Evolutionary conservation across 2,888 invertebrate genomes (phyloP).

Genomic region (Monochamus alternatus): DNA sequence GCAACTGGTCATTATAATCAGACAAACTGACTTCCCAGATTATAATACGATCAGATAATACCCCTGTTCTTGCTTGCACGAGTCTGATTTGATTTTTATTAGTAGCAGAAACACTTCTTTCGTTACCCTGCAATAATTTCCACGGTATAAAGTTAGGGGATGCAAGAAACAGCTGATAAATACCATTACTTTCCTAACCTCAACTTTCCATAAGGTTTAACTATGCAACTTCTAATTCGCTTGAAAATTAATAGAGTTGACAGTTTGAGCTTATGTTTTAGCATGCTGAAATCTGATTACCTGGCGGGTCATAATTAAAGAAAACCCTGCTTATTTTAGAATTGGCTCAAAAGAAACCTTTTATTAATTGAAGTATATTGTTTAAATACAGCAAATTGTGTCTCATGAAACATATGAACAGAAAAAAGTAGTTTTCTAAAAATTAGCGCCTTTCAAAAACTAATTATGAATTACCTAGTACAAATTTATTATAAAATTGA

Average conservation of each 20-base stretch:
- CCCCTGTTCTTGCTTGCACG: not conserved
- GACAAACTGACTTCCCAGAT: conserved; percentile 35
- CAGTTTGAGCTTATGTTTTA: not conserved
- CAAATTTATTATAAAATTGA: no score
- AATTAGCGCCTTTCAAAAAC: no score
- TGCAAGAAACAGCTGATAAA: conserved; percentile 7
- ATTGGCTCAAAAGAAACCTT: no score
- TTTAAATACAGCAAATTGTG: no score
- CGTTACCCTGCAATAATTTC: not conserved
- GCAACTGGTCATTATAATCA: conserved; percentile 20
- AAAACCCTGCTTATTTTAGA: no score
- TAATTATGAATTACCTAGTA: no score
- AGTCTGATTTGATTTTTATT: conserved; percentile 13
- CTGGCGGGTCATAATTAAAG: no score
- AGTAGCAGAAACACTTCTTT: conserved; percentile 1
- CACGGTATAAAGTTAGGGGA: not conserved
- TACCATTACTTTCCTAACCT: conserved; percentile 41
- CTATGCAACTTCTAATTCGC: not conserved
- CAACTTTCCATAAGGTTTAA: conserved; percentile 37
- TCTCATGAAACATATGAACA: no score
- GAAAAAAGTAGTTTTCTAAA: no score
- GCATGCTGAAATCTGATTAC: no score
- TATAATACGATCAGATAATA: not conserved
- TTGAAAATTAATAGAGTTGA: not conserved
- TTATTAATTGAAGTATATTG: no score